Evolutionary conservation across 1,140 invertebrate genomes (phyloP), one percentile per base, ranked within the genome.

Genomic region (Drosophila ercepeae): DNA sequence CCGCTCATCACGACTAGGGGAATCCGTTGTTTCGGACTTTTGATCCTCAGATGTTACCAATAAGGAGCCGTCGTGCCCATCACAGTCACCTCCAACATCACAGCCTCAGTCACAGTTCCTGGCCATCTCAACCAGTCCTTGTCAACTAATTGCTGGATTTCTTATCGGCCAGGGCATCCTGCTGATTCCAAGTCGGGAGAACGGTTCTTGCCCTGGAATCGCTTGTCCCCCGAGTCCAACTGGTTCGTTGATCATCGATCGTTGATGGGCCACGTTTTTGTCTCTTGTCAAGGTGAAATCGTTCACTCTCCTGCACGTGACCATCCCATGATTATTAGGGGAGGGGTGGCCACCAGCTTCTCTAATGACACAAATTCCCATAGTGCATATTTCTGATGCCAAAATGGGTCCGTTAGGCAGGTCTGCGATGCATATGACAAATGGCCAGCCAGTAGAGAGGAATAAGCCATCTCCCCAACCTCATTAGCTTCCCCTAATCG

Each of bases 321-420:
- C 45, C 44, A 73, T 14, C 18, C 19, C 9, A 27, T 18, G 27
- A 52, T 46, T 18, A 52, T 45, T 8, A 19, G 16, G 29, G 25
- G 55, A 42, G 14, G 46, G 49, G 14, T 23, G 13, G 41, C 18
- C 2, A 36, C 29, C 18, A 16, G 14, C 19, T 25, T 36, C 54
- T 71, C 50, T 75, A 84, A 78, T 78, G 71, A 70, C 71, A 68
- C 50, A 45, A 79, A 76, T 76, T 84, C 81, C 81, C 79, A 84
- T 65, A 57, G 64, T 58, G 51, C 61, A 50, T 39, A 69, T 49
- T 42, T 44, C 19, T 39, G 7, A 36, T 42, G 58, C 49, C 34
- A 57, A 36, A 53, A 50, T 34, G 51, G 27, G 69, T 55, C 59
- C 52, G 60, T 55, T 71, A 78, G 52, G 7, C 21, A 57, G 19